Base-by-base conservation (phyloP, 2,888 invertebrate species). In the Melieria picta region DNA sequence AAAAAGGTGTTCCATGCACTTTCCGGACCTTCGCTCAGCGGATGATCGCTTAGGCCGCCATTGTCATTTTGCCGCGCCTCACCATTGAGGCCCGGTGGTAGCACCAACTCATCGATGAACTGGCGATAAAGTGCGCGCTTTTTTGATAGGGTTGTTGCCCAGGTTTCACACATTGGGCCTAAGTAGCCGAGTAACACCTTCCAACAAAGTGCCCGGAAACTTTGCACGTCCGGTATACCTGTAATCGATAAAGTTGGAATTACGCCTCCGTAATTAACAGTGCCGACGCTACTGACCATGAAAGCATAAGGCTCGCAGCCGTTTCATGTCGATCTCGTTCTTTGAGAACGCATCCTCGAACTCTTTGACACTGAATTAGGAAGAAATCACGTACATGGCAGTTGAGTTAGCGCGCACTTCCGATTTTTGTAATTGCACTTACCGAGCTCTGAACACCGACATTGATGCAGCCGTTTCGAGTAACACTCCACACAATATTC, bases 1-100 rank as follows among this genome's bases (percentile, higher is more conserved):
- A 99, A 99, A 87, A 93, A 99, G 4, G 93, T 93, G 80, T 85
- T 93, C 99, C 99, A 99, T 63, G 96, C 93, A 84, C 98, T 98
- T 78, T 96, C 94, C 0, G 98, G 97, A 80, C 94, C 95, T 77
- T 94, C 93, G 85, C 95, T 98, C 66, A 99, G 88, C 0, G 99
- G 99, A 90, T 99, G 95, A 86, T 96, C 96, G 55, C 80, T 79
- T 30, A 83, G 70, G 58, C 76, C 65, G 10, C 77, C 75, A 10
- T 80, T 79, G n/a, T 89, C 89, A 66, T 71, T 69, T 42, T 56
- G 50, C 48, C 58, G 63, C 5, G 55, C 69, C n/a, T 74, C 72
- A 10, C 74, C 76, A 60, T 77, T 78, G 71, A 88, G 90, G 55
- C 95, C 95, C 0, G 96, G 96, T 72, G 93, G 93, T 4, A 96